A percentile compares a stretch with the other conserved stretches of the same genome.
These are phyloP conservation scores for Micromussa lordhowensis DNA, from an alignment of 92 coral and sea anemone species.

Conservation along the genomic window DNA sequence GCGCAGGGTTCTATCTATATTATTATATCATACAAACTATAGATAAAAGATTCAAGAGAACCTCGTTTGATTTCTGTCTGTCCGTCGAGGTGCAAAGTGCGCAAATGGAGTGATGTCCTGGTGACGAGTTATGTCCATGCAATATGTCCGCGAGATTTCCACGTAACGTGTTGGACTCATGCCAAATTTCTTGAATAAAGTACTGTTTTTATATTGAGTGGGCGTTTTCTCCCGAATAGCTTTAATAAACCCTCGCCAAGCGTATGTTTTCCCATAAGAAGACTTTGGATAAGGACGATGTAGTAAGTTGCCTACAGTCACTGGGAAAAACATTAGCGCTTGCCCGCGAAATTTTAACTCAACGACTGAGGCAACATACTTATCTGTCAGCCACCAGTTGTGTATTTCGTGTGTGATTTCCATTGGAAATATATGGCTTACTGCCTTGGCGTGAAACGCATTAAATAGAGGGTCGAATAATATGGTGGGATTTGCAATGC, in stretches of 20 bases:
- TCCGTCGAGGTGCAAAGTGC: constrained; percentile 7
- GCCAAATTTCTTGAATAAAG: neutral
- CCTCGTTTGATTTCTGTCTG: no score
- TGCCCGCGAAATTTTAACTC: constrained; percentile 60
- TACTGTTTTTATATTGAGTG: neutral
- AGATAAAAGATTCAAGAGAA: no score
- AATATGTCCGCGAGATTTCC: constrained; percentile 22
- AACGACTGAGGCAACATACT: constrained; percentile 33
- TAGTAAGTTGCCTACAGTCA: constrained; percentile 16
- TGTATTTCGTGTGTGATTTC: constrained; percentile 8
- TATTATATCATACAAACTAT: no score
- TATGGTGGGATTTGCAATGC: constrained; percentile 39
- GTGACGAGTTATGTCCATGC: constrained; percentile 36
- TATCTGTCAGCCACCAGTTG: constrained; percentile 50
- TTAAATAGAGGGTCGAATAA: constrained; percentile 44
- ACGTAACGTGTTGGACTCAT: neutral
- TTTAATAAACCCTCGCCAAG: constrained; percentile 24
- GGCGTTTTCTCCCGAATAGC: neutral
- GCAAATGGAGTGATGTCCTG: constrained; percentile 44
- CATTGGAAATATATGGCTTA: constrained; percentile 31
- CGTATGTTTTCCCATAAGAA: neutral
- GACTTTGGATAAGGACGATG: constrained; percentile 26
- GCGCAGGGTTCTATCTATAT: no score
- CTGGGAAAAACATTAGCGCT: constrained; percentile 45
- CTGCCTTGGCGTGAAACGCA: constrained; percentile 44